These are phyloP conservation scores for Tolypeutes matacus DNA, from an alignment of 2,797 vertebrate genomes.

Conservation along the genomic window DNA sequence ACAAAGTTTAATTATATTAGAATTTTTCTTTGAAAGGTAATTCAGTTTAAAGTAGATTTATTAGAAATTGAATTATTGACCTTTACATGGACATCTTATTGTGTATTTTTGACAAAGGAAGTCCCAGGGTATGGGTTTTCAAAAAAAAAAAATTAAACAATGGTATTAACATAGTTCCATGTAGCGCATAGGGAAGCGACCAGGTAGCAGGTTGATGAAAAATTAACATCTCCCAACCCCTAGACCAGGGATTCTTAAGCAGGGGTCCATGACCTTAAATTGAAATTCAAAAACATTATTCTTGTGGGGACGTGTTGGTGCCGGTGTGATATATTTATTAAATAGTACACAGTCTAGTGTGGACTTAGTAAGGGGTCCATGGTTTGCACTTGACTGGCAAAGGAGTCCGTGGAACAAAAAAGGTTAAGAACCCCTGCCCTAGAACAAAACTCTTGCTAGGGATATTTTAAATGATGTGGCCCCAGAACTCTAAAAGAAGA, in stretches of 20 bases:
- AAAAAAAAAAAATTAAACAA: not conserved
- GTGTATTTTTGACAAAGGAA: not conserved
- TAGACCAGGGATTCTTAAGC: not conserved
- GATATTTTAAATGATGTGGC: not conserved
- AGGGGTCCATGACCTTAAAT: no score
- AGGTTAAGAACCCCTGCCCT: no score
- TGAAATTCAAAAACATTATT: no score
- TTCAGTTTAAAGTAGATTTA: not conserved
- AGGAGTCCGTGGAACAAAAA: no score
- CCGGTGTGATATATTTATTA: no score
- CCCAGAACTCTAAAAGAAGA: not conserved
- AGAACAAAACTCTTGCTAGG: not conserved
- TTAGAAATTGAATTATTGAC: not conserved
- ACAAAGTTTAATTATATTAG: not conserved
- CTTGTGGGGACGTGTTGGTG: no score
- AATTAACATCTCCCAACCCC: not conserved
- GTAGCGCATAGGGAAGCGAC: not conserved
- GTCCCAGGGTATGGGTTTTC: not conserved
- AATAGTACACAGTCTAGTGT: no score
- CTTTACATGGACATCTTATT: not conserved
- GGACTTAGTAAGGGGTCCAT: no score
- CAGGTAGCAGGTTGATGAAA: not conserved
- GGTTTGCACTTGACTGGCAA: no score
- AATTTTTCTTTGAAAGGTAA: conserved; percentile 19
- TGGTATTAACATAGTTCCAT: not conserved